Conservation (phyloP, 2,797 vertebrate genomes). For the Sebastes hubbsi region DNA sequence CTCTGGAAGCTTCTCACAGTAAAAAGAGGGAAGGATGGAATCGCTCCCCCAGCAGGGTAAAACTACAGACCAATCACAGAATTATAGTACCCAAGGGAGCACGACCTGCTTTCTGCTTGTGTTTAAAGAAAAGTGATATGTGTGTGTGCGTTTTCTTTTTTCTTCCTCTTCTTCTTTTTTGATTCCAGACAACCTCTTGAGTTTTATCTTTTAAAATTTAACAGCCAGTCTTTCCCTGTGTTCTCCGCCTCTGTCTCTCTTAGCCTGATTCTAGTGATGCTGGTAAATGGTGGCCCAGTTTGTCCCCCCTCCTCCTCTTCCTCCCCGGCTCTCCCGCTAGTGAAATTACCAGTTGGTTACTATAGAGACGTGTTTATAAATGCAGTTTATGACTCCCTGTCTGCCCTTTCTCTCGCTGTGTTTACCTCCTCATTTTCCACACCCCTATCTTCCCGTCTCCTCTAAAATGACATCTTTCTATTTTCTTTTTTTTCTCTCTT, state of each 20-base stretch:
- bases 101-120: conserved; percentile 49
- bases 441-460: conserved; percentile 40
- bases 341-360: conserved; percentile 84
- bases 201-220: conserved; percentile 10
- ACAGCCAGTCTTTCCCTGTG: background rate
- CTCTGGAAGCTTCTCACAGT: conserved; percentile 55
- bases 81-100: conserved; percentile 58
- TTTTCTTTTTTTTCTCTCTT: background rate
- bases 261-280: conserved; percentile 47
- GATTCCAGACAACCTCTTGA: conserved; percentile 15
- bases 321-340: conserved; percentile 47
- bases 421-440: conserved; percentile 62
- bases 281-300: conserved; percentile 77
- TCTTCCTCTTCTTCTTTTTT: conserved; percentile 2
- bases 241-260: conserved; percentile 17
- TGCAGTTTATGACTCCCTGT: conserved; percentile 79
- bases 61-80: conserved; percentile 70
- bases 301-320: conserved; percentile 26
- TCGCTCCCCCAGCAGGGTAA: conserved; percentile 59
- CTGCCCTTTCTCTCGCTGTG: conserved; percentile 67
- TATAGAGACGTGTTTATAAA: conserved; percentile 86
- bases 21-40: conserved; percentile 54
- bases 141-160: background rate
- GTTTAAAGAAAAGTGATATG: conserved; percentile 21
- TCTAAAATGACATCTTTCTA: conserved; percentile 24